Evolutionary conservation across 2,113 vertebrate species (phyloP).

Genomic region (Carettochelys insculpta): DNA sequence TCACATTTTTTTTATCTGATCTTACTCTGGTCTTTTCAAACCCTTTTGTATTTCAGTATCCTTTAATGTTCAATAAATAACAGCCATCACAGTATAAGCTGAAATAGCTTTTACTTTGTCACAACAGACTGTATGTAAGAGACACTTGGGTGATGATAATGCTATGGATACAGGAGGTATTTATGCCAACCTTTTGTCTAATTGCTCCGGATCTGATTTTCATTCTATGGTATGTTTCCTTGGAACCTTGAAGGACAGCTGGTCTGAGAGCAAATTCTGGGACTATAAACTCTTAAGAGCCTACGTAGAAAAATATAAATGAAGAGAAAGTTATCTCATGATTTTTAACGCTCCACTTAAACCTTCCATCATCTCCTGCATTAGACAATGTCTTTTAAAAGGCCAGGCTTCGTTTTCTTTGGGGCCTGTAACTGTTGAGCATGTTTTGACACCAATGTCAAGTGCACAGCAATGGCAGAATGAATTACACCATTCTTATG

Average conservation of each 20-base stretch:
- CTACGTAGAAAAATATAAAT: neutral
- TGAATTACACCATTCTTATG: neutral
- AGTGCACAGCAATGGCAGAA: neutral
- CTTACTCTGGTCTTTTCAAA: constrained; percentile 79
- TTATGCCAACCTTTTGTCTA: constrained; percentile 61
- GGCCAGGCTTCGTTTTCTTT: neutral
- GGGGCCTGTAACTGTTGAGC: neutral
- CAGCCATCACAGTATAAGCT: constrained; percentile 65
- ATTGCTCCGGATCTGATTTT: constrained; percentile 65
- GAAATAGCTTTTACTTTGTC: constrained; percentile 80
- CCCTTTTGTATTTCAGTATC: constrained; percentile 77
- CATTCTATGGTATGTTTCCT: constrained; percentile 29
- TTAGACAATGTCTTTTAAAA: constrained; percentile 6
- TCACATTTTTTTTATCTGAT: constrained; percentile 80
- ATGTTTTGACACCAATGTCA: neutral
- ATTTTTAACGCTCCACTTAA: constrained; percentile 16
- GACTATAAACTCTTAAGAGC: constrained; percentile 20
- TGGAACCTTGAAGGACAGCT: constrained; percentile 22
- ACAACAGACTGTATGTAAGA: constrained; percentile 72
- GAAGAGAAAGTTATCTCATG: neutral
- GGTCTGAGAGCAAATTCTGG: constrained; percentile 29
- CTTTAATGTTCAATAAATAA: constrained; percentile 83
- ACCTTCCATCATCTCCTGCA: neutral
- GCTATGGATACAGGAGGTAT: constrained; percentile 29
- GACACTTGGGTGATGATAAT: constrained; percentile 64